Conservation (phyloP, 2,888 invertebrate genomes). For the Allacma fusca region DNA sequence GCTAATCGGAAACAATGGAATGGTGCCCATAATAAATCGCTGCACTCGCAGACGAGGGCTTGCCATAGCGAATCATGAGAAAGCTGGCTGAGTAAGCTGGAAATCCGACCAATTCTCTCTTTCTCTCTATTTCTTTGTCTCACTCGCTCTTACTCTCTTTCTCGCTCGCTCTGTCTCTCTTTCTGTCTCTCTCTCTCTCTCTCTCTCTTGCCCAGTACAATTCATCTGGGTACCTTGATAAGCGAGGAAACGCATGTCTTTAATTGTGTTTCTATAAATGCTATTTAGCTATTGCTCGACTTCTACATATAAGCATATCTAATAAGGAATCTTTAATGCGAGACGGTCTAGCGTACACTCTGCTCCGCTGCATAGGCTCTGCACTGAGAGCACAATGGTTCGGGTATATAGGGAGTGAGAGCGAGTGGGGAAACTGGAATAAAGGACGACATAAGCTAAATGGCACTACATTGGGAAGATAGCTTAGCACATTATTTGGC, state of each 20-base stretch:
- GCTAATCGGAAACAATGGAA: conserved; percentile 27
- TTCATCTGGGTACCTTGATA: conserved; percentile 33
- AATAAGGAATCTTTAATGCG: neutral
- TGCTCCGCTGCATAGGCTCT: neutral
- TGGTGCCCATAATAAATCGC: conserved; percentile 34
- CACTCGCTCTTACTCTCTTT: neutral
- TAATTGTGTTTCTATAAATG: conserved; percentile 29
- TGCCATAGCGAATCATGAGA: neutral
- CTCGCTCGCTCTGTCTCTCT: neutral
- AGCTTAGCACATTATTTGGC: conserved; percentile 35
- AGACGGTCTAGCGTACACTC: neutral
- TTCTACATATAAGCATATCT: neutral
- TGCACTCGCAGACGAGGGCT: conserved; percentile 5
- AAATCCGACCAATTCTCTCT: conserved; percentile 16
- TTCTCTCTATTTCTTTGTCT: neutral
- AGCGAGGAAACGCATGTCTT: conserved; percentile 10
- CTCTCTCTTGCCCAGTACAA: conserved; percentile 7
- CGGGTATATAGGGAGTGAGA: neutral
- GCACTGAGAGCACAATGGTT: neutral
- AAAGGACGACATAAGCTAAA: conserved; percentile 36
- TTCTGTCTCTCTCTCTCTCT: neutral
- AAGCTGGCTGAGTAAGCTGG: neutral
- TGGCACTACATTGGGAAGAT: conserved; percentile 23
- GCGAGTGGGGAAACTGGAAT: conserved; percentile 25
- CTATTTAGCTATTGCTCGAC: conserved; percentile 21